These are phyloP conservation scores for Genyomyrus donnyi DNA, from an alignment of 2,113 vertebrate genomes.

Conservation along the genomic window DNA sequence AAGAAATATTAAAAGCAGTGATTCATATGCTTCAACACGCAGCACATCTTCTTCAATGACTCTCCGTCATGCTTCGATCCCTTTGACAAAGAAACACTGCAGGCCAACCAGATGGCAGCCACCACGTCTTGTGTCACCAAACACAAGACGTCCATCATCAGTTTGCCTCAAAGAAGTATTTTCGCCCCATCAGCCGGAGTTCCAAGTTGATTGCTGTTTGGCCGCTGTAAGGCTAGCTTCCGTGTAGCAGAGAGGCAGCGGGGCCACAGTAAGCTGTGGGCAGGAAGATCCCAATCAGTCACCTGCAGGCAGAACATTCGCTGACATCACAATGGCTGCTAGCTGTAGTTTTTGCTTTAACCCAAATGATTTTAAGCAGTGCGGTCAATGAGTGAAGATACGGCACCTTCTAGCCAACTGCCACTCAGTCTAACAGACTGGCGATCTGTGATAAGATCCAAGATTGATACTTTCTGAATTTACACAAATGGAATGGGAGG, in stretches of 20 bases:
- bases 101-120: background rate
- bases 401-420: background rate
- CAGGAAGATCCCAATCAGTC: background rate
- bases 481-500: background rate
- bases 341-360: background rate
- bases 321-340: background rate
- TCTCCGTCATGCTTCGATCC: background rate
- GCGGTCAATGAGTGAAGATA: background rate
- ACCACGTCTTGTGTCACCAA: background rate
- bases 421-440: background rate
- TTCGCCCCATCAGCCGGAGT: background rate
- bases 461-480: background rate
- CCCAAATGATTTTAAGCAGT: background rate
- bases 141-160: background rate
- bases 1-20: conserved; percentile 10
- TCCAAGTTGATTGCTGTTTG: background rate
- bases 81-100: background rate
- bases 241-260: background rate
- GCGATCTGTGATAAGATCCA: background rate
- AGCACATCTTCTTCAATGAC: background rate
- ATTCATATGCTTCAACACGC: background rate
- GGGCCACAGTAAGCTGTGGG: background rate
- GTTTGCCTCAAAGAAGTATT: background rate
- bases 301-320: background rate
- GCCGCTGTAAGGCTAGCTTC: background rate